Evolutionary conservation across 1,140 invertebrate genomes (phyloP).

Genomic region (Lerema accius): DNA sequence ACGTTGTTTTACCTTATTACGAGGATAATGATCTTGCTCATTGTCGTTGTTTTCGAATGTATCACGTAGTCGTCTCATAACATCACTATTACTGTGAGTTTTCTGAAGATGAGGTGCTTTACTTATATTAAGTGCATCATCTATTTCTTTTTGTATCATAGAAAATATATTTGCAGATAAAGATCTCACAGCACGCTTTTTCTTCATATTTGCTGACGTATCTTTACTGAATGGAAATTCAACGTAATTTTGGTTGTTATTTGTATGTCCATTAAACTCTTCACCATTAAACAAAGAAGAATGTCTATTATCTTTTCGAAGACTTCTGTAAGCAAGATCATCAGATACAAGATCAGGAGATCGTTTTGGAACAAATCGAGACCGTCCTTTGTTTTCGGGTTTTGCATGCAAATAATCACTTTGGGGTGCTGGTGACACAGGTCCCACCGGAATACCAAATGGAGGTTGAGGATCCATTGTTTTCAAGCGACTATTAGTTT

Average conservation of each 20-base stretch:
- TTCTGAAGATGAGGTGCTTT: conserved; percentile 70
- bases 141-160: conserved; percentile 85
- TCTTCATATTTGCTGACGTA: conserved; percentile 79
- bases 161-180: conserved; percentile 91
- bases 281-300: conserved; percentile 68
- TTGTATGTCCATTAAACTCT: conserved; percentile 61
- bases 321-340: conserved; percentile 92
- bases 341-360: conserved; percentile 93
- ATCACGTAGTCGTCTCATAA: conserved; percentile 73
- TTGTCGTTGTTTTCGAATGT: conserved; percentile 74
- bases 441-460: conserved; percentile 94
- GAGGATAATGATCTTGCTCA: conserved; percentile 64
- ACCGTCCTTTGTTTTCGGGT: conserved; percentile 84
- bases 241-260: conserved; percentile 71
- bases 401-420: conserved; percentile 92
- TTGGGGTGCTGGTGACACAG: conserved; percentile 88
- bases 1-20: conserved; percentile 80
- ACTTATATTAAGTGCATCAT: conserved; percentile 75
- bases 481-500: conserved; percentile 88
- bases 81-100: conserved; percentile 77
- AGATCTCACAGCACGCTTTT: conserved; percentile 90
- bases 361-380: conserved; percentile 85
- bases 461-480: conserved; percentile 92
- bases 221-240: conserved; percentile 73
- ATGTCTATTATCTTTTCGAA: conserved; percentile 89